Percentiles rank a stretch among this genome's conserved stretches.
phyloP scores from a whole-genome alignment of 1,140 invertebrate species.

The Drosophila carrolli region DNA sequence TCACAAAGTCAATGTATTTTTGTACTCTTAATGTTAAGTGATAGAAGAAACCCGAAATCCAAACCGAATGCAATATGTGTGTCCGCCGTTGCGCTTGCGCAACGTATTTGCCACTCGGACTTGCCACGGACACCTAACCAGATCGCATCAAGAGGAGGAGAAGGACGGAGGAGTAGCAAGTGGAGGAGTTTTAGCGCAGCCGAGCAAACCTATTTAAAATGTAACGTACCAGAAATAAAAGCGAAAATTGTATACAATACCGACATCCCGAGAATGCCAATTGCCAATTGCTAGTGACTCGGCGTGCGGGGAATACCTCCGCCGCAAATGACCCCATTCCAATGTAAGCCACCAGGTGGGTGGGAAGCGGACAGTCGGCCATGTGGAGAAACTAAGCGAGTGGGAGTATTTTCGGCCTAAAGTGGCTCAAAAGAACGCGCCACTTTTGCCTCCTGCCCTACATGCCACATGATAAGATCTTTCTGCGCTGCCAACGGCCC shows the following conservation, averaged over 20 bases:
- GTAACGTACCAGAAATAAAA: slow-evolving; percentile 47
- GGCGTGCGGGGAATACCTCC: slow-evolving; percentile 23
- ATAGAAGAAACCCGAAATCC: slow-evolving; percentile 35
- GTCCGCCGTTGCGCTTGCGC: slow-evolving; percentile 9
- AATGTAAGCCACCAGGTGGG: slow-evolving; percentile 24
- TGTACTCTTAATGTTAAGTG: slow-evolving; percentile 75
- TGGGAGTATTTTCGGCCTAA: background rate
- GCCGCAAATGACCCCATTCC: slow-evolving; percentile 20
- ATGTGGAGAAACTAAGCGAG: background rate
- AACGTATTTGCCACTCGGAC: slow-evolving; percentile 24
- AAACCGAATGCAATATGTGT: slow-evolving; percentile 13
- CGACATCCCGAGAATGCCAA: slow-evolving; percentile 27
- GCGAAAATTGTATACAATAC: slow-evolving; percentile 31
- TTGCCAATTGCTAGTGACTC: slow-evolving; percentile 23
- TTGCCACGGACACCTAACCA: slow-evolving; percentile 8
- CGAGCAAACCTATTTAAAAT: slow-evolving; percentile 45
- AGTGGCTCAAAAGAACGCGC: slow-evolving; percentile 20
- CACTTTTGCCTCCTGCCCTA: slow-evolving; percentile 19
- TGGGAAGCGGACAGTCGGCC: slow-evolving; percentile 1
- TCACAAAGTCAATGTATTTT: slow-evolving; percentile 73
- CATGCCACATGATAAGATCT: slow-evolving; percentile 30
- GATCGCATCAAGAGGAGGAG: slow-evolving; percentile 3
- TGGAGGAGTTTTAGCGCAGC: slow-evolving; percentile 11
- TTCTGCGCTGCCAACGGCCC: slow-evolving; percentile 13
- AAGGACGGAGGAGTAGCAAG: background rate